These are phyloP conservation scores for Thripadectes ignobilis DNA, from an alignment of 2,797 vertebrate species.

Conservation along the genomic window DNA sequence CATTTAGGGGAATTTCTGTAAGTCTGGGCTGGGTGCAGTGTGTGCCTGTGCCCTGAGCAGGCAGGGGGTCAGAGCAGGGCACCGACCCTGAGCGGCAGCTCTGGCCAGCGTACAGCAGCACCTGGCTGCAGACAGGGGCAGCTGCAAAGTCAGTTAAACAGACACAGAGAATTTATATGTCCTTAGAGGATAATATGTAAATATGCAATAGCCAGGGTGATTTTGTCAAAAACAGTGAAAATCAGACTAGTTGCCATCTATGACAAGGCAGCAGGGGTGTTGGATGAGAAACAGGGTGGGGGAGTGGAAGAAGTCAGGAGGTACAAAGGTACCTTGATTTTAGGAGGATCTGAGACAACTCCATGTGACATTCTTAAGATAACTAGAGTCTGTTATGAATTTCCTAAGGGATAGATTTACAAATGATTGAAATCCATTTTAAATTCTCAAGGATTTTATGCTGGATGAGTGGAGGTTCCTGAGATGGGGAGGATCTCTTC, in stretches of 20 bases:
- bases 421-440: not conserved
- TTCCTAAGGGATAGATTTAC: not conserved
- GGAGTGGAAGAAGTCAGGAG: not conserved
- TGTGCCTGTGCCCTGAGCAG: not conserved
- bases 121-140: not conserved
- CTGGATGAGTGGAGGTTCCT: not conserved
- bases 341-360: not conserved
- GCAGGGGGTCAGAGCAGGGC: not conserved
- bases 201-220: not conserved
- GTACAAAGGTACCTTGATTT: not conserved
- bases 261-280: not conserved
- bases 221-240: not conserved
- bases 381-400: not conserved
- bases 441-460: not conserved
- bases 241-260: not conserved
- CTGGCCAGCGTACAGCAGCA: fast-evolving
- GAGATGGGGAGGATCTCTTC: not conserved
- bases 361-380: not conserved
- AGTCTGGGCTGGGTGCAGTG: not conserved
- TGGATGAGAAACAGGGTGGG: not conserved
- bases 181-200: not conserved
- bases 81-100: not conserved
- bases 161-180: not conserved
- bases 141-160: not conserved
- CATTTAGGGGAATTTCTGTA: not conserved